Evolutionary conservation across 1,140 invertebrate species (phyloP), one percentile per base, ranked within the genome.

Genomic region (Drosophila cardini): DNA sequence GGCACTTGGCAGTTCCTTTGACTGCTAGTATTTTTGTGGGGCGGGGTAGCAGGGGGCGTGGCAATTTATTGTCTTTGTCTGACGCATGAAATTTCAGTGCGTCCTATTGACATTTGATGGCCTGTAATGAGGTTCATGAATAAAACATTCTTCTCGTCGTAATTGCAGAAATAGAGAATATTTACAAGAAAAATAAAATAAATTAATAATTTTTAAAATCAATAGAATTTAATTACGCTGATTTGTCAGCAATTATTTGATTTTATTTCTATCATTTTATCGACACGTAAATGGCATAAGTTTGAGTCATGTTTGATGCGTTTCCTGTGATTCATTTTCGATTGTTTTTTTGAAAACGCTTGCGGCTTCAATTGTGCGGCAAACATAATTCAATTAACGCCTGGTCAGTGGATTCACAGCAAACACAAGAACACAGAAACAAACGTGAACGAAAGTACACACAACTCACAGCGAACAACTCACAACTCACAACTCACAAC

Each of bases 381-480:
- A 87, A 89, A 89, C 73, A 87, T 87, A 87, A 87, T 87, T 87
- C 83, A 87, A 87, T 87, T 87, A 87, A 87, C 84, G 73, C 80
- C 84, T 76, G 63, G 38, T 69, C 81, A 74, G 69, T 80, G 73
- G 43, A 73, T 77, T 58, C 63, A n/a, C 55, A 45, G 67, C 72
- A 72, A 60, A 58, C 68, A 58, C 26, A 50, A 50, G 15, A 30
- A 30, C 16, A 55, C 50, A 71, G n/a, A 75, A 16, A 46, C 34
- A 50, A 40, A 46, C 40, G 38, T 32, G 46, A 32, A 38, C 50
- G 46, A 13, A 63, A 52, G 45, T 10, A 82, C 15, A 82, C 15
- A 32, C 26, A 48, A 46, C 21, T 26, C 21, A 26, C 5, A 26
- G 21, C 21, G 21, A 26, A 26, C 4, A 26, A 26, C 21, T 3